Percentiles rank a stretch among this genome's conserved stretches.
Conservation (phyloP, 2,797 vertebrate species). For the Enteromius afrohamiltoni region DNA sequence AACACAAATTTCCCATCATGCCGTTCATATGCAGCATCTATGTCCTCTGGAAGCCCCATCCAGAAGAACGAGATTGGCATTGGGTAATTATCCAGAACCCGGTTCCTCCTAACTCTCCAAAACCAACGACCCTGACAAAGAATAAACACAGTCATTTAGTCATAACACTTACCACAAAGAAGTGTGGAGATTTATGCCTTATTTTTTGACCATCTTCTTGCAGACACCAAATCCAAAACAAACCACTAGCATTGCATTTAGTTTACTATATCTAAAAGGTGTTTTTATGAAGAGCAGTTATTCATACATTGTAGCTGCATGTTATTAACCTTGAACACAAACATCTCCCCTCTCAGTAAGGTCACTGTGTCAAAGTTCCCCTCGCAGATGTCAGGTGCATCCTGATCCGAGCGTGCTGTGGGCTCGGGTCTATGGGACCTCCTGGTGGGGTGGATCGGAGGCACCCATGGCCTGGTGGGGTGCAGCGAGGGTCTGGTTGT, state of each 20-base stretch:
- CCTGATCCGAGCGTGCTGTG: conserved; percentile 81
- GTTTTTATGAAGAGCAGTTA: not conserved
- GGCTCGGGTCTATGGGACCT: conserved; percentile 70
- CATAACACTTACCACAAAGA: not conserved
- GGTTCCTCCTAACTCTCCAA: conserved; percentile 95
- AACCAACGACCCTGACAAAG: conserved; percentile 90
- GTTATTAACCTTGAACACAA: conserved; percentile 92
- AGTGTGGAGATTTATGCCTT: not conserved
- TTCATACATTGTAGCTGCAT: not conserved
- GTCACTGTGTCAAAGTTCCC: conserved; percentile 94
- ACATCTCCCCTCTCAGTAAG: conserved; percentile 95
- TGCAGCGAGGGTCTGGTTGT: conserved; percentile 65
- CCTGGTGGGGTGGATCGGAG: conserved; percentile 71
- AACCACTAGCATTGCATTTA: not conserved
- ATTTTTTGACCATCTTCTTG: not conserved
- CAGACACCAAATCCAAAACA: not conserved
- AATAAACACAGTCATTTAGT: not conserved
- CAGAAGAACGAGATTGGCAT: conserved; percentile 97
- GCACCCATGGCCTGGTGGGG: conserved; percentile 70
- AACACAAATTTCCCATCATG: conserved; percentile 96
- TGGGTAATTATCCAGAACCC: conserved; percentile 94
- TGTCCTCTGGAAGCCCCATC: conserved; percentile 91
- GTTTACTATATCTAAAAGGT: not conserved
- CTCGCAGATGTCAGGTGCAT: conserved; percentile 88
- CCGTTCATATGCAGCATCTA: conserved; percentile 93